phyloP scores from a whole-genome alignment of 2,888 invertebrate genomes.

The Rosalia funebris region DNA sequence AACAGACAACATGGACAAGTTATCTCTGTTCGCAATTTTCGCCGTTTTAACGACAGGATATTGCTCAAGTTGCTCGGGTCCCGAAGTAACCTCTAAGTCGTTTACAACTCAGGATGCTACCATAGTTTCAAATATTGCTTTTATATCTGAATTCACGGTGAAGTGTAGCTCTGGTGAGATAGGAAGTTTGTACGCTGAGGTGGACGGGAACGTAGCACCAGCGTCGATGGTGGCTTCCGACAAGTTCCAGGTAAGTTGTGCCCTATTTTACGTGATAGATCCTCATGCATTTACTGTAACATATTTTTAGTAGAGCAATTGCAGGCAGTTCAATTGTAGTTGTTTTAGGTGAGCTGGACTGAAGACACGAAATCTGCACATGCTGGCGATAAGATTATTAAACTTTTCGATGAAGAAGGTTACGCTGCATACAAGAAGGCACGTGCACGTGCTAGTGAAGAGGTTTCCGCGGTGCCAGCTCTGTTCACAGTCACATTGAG shows the following conservation, averaged over 20 bases:
- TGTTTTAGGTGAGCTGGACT: slow-evolving; percentile 85
- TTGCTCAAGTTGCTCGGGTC: slow-evolving; percentile 68
- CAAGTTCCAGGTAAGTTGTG: slow-evolving; percentile 87
- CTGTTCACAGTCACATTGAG: slow-evolving; percentile 77
- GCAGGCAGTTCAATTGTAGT: slow-evolving; percentile 7
- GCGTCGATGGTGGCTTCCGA: slow-evolving; percentile 82
- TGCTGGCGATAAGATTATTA: slow-evolving; percentile 82
- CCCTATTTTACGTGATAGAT: too few species aligned
- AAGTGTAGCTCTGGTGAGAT: slow-evolving; percentile 76
- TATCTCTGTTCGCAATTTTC: slow-evolving; percentile 34
- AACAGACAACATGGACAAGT: slow-evolving; percentile 40
- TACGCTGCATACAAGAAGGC: slow-evolving; percentile 88
- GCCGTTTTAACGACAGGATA: slow-evolving; percentile 42
- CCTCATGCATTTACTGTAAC: too few species aligned
- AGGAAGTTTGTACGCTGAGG: slow-evolving; percentile 84
- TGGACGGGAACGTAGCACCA: slow-evolving; percentile 85
- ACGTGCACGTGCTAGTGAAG: slow-evolving; percentile 77
- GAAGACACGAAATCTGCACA: slow-evolving; percentile 86
- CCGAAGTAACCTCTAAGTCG: slow-evolving; percentile 78
- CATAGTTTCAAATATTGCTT: slow-evolving; percentile 88
- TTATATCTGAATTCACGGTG: slow-evolving; percentile 89
- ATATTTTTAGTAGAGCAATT: slow-evolving; percentile 20
- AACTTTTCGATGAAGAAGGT: slow-evolving; percentile 92
- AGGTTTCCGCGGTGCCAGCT: slow-evolving; percentile 73
- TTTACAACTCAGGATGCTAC: slow-evolving; percentile 95